Conservation (phyloP, 2,888 invertebrate genomes). For the Kryphioiulus occultus region DNA sequence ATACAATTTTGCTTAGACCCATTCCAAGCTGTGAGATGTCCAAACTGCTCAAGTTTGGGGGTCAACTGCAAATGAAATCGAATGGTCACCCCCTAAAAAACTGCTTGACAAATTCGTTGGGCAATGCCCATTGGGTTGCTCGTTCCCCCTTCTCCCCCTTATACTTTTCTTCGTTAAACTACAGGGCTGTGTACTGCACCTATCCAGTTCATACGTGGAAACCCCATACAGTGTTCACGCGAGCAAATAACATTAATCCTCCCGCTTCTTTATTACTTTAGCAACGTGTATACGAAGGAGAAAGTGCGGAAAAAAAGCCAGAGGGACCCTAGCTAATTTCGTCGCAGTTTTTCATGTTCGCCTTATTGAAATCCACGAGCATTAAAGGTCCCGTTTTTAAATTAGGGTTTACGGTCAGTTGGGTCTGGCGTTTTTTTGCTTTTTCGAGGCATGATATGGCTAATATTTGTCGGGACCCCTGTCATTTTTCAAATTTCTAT, state of each 20-base stretch:
- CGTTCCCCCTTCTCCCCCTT: background rate
- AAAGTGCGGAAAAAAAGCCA: background rate
- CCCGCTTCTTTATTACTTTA: conserved; percentile 42
- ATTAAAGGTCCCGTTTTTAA: conserved; percentile 43
- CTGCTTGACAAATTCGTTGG: background rate
- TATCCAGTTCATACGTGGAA: background rate
- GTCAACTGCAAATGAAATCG: background rate
- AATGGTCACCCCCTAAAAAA: background rate
- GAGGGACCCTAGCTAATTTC: conserved; percentile 41
- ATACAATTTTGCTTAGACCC: no score
- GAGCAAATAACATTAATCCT: conserved; percentile 46
- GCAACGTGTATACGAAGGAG: conserved; percentile 21
- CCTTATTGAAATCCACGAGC: conserved; percentile 41
- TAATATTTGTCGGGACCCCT: background rate
- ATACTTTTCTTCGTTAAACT: background rate
- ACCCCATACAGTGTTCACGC: conserved; percentile 27
- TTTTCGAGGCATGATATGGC: background rate
- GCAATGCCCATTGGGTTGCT: background rate
- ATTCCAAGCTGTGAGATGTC: no score
- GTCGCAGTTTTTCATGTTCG: conserved; percentile 43
- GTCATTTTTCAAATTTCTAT: conserved; percentile 14
- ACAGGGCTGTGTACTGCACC: background rate
- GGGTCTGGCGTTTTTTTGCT: background rate
- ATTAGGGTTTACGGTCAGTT: conserved; percentile 46
- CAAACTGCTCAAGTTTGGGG: background rate